Evolutionary conservation across 2,888 invertebrate genomes (phyloP).

Genomic region (Isoperla grammatica): DNA sequence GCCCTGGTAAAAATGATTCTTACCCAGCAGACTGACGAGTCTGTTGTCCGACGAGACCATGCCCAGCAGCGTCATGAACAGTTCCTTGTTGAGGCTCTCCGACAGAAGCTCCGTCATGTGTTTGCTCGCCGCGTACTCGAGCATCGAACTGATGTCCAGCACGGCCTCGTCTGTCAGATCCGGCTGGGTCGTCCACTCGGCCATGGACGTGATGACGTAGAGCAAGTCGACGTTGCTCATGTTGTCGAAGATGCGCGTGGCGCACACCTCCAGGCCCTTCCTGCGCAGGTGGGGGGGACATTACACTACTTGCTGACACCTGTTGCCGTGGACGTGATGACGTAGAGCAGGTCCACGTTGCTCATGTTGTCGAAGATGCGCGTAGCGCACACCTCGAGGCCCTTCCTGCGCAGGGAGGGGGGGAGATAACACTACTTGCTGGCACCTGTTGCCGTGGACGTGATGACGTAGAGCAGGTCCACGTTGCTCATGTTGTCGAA

Average conservation of each 20-base stretch:
- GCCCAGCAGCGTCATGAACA: slow-evolving; percentile 47
- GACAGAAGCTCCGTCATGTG: slow-evolving; percentile 44
- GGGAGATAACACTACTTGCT: too few species aligned
- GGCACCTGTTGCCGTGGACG: too few species aligned
- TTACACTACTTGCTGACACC: too few species aligned
- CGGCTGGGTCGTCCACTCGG: slow-evolving; percentile 48
- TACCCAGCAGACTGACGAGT: slow-evolving; percentile 45
- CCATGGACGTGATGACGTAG: slow-evolving; percentile 47
- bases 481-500: too few species aligned
- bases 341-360: too few species aligned
- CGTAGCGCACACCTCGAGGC: too few species aligned
- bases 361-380: too few species aligned
- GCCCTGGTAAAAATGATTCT: too few species aligned
- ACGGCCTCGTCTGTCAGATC: slow-evolving; percentile 44
- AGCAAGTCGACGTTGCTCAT: slow-evolving; percentile 47
- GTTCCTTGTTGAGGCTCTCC: slow-evolving; percentile 45
- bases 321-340: too few species aligned
- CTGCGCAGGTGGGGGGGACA: slow-evolving; percentile 30
- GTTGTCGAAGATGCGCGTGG: slow-evolving; percentile 49
- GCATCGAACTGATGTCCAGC: slow-evolving; percentile 49
- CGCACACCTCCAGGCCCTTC: slow-evolving; percentile 51
- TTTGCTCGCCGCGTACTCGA: slow-evolving; percentile 50
- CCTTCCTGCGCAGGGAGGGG: too few species aligned
- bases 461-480: too few species aligned
- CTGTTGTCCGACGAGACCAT: slow-evolving; percentile 48